Conservation (phyloP, 2,113 vertebrate genomes). For the Chloropsis hardwickii region DNA sequence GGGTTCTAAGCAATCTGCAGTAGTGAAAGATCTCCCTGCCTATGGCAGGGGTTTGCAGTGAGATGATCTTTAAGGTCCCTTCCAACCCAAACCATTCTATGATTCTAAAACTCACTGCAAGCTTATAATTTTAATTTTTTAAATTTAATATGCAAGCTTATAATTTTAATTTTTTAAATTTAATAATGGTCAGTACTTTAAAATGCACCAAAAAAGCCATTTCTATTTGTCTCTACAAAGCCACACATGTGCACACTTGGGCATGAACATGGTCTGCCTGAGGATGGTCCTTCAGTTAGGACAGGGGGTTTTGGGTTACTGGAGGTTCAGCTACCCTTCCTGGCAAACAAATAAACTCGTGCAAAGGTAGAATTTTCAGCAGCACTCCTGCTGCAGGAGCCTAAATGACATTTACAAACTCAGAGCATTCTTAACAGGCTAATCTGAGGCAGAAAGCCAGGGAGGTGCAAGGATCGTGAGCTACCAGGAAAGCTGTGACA, state of each 20-base stretch:
- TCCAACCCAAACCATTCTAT: neutral
- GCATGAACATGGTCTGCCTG: neutral
- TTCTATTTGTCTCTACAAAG: neutral
- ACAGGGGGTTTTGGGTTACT: neutral
- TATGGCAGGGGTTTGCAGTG: neutral
- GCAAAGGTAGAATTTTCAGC: neutral
- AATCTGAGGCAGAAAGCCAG: neutral
- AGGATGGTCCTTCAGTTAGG: neutral
- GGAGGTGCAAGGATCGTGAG: neutral
- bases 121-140: neutral
- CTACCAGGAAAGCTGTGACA: neutral
- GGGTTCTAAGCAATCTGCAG: neutral
- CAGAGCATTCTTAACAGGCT: neutral
- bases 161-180: neutral
- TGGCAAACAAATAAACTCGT: neutral
- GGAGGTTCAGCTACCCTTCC: neutral
- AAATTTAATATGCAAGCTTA: neutral
- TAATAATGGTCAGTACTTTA: neutral
- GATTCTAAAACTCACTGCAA: neutral
- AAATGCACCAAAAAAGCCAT: neutral
- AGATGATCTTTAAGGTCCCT: no score
- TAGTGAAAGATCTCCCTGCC: neutral
- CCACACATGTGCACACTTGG: accelerated
- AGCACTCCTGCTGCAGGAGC: neutral
- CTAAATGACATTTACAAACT: neutral